Conservation (phyloP, 2,797 vertebrate species). For the Tragelaphus oryx region DNA sequence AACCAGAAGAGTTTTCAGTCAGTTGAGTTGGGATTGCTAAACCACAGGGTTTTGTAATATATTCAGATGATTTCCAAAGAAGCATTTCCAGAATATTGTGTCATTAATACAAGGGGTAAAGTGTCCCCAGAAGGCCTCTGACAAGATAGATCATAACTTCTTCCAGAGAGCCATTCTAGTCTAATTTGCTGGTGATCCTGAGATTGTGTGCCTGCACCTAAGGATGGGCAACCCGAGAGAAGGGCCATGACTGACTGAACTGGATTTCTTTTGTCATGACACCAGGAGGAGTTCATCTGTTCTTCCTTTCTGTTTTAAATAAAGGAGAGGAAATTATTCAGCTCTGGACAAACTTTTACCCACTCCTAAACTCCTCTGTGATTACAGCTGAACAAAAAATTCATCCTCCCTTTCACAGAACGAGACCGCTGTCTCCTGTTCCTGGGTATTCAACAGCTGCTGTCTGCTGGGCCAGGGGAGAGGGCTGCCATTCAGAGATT, state of each 20-base stretch:
- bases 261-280: slow-evolving; percentile 1
- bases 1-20: neutral
- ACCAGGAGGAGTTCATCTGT: neutral
- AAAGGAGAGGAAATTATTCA: slow-evolving; percentile 50
- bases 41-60: neutral
- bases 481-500: neutral
- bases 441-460: neutral
- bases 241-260: neutral
- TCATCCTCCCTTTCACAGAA: neutral
- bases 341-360: slow-evolving; percentile 42
- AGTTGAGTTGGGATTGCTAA: neutral
- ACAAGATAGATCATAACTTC: slow-evolving; percentile 9
- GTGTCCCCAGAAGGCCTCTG: neutral
- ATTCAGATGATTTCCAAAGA: slow-evolving; percentile 41
- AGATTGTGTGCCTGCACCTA: neutral
- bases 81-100: neutral
- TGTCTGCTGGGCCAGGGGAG: neutral
- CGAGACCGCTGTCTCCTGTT: neutral
- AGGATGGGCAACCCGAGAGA: neutral
- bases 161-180: slow-evolving; percentile 10
- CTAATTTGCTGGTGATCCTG: neutral
- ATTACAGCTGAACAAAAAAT: slow-evolving; percentile 35
- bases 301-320: slow-evolving; percentile 42
- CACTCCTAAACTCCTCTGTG: neutral
- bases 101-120: slow-evolving; percentile 50